Conservation (phyloP, 2,888 invertebrate species). For the Rotaria magnacalcarata region DNA sequence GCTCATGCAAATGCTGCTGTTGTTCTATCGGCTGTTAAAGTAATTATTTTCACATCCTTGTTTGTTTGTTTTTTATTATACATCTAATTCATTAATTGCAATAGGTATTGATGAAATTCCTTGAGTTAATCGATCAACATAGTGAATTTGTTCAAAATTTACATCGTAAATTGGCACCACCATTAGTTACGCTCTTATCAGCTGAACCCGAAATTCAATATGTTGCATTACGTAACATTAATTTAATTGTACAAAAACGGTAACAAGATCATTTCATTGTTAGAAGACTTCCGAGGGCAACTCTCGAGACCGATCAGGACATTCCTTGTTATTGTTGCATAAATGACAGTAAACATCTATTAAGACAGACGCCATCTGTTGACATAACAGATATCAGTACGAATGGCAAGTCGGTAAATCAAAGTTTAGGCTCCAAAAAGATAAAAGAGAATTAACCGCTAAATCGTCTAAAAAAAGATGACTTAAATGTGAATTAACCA, state of each 20-base stretch:
- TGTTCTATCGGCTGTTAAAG: conserved; percentile 94
- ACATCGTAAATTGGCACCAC: conserved; percentile 95
- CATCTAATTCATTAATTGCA: conserved; percentile 39
- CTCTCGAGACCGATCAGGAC: no score
- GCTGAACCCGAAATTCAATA: conserved; percentile 99
- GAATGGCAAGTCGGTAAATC: no score
- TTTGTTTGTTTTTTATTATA: no score
- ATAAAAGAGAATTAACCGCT: neutral
- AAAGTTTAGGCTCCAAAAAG: no score
- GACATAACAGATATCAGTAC: no score
- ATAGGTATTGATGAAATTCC: conserved; percentile 81
- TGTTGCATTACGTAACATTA: conserved; percentile 93
- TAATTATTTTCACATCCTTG: conserved; percentile 36
- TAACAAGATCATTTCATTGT: conserved; percentile 45
- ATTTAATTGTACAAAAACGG: conserved; percentile 92
- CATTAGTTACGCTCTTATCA: conserved; percentile 88
- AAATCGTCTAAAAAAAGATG: no score
- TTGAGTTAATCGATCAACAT: conserved; percentile 89
- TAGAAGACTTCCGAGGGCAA: no score
- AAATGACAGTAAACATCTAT: no score
- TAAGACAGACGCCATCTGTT: no score
- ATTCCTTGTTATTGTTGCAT: no score
- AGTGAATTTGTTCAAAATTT: conserved; percentile 86
- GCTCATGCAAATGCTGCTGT: conserved; percentile 99
- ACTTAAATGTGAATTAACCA: no score